Evolutionary conservation across 2,888 invertebrate species (phyloP), one percentile per base, ranked within the genome.

Genomic region (Graphium colonna): DNA sequence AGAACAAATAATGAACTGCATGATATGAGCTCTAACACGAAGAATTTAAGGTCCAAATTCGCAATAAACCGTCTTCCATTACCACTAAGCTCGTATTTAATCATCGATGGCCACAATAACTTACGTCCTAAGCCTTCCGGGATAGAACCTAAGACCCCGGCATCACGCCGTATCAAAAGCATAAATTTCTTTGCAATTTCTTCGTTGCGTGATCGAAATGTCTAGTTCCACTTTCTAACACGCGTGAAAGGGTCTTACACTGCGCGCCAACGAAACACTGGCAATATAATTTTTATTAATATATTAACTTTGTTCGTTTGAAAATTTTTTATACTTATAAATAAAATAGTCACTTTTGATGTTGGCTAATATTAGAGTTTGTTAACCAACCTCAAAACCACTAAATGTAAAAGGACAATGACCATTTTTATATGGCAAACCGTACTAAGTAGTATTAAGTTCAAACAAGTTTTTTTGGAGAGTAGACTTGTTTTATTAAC

Each of bases 181-280:
- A 84, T 88, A 87, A 88, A 87, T 87, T n/a, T 86, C 88, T 88
- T 88, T 86, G 77, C 85, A 74, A 87, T 86, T 86, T 82, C 84
- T 86, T 82, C 69, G 78, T 88, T 85, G 88, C 88, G 88, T 89
- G 88, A 76, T 79, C 71, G 68, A 64, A 71, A 63, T 67, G 71
- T 70, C 77, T 77, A 81, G 81, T 76, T 82, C 85, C 78, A 89
- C 87, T 89, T 89, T 88, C 88, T 85, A 86, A 77, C 82, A 87
- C 86, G 88, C 88, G 87, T 88, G 84, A 78, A 83, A 85, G 82
- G 79, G 71, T 63, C 84, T 74, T 73, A 80, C 61, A 75, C 21
- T 21, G 67, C 52, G 47, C 67, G 63, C 69, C 75, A 60, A 52
- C 51, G 54, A 62, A 68, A 64, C 48, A 31, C 40, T 16, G 38